Conservation (phyloP, 2,888 invertebrate species). For the Drosophila subsilvestris region DNA sequence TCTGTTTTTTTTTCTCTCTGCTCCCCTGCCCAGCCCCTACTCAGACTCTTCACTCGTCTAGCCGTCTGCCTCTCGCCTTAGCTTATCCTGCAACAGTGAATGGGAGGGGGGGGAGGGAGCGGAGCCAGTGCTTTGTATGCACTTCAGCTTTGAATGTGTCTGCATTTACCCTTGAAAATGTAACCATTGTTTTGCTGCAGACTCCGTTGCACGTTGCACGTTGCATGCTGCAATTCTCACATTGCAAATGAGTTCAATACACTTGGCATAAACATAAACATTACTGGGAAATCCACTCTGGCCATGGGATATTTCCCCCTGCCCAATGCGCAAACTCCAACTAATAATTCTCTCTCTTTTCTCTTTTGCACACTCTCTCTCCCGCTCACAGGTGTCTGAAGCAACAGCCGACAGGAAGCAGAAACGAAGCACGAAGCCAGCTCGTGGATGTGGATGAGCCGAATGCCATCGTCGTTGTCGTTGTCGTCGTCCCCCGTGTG, state of each 20-base stretch:
- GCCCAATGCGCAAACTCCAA: constrained; percentile 43
- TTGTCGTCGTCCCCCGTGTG: constrained; percentile 11
- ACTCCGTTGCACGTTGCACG: constrained; percentile 45
- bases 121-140: constrained; percentile 47
- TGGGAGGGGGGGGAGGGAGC: constrained; percentile 6
- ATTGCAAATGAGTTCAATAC: constrained; percentile 74
- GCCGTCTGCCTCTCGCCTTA: constrained; percentile 43
- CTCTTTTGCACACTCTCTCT: constrained; percentile 11
- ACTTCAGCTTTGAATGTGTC: constrained; percentile 73
- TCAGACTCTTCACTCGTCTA: constrained; percentile 49
- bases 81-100: constrained; percentile 17
- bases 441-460: constrained; percentile 24
- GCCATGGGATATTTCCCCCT: constrained; percentile 46
- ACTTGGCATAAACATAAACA: constrained; percentile 77
- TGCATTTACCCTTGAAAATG: constrained; percentile 80
- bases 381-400: constrained; percentile 51
- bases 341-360: constrained; percentile 22
- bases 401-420: constrained; percentile 18
- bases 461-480: constrained; percentile 12
- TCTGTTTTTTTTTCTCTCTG: not conserved
- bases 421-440: constrained; percentile 5
- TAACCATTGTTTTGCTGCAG: constrained; percentile 44
- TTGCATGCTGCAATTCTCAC: constrained; percentile 41
- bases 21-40: constrained; percentile 13
- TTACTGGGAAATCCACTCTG: constrained; percentile 67